These are phyloP conservation scores for Zoanthus sociatus DNA, from an alignment of 92 coral and sea anemone species.

Conservation along the genomic window DNA sequence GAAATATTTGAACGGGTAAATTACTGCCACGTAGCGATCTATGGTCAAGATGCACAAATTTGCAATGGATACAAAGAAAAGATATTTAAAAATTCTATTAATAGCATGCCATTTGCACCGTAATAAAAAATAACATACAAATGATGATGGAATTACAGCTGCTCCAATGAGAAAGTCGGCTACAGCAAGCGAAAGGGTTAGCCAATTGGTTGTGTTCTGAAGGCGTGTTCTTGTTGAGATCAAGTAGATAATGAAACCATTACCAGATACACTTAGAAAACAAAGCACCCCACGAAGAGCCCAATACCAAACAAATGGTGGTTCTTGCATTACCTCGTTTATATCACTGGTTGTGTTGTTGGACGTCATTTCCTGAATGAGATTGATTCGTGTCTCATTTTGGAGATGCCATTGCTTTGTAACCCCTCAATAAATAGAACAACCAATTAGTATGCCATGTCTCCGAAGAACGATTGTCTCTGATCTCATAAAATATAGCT, in stretches of 20 bases:
- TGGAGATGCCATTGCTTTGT: no score
- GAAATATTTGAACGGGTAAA: constrained; percentile 49
- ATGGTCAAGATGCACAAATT: constrained; percentile 50
- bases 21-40: constrained; percentile 53
- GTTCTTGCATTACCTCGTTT: not conserved
- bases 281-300: constrained; percentile 42
- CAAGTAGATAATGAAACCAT: constrained; percentile 47
- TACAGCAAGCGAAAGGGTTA: constrained; percentile 53
- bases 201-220: constrained; percentile 62
- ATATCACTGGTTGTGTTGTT: constrained; percentile 16
- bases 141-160: constrained; percentile 49
- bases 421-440: no score
- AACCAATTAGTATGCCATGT: no score
- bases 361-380: not conserved
- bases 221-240: constrained; percentile 44
- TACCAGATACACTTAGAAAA: constrained; percentile 43
- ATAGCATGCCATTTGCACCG: constrained; percentile 35
- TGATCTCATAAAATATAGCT: no score
- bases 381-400: no score
- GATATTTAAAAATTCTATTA: not conserved
- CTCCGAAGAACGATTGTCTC: no score
- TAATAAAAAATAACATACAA: constrained; percentile 23
- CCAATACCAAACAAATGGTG: constrained; percentile 54
- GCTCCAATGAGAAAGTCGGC: constrained; percentile 60
- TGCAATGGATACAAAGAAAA: constrained; percentile 52